These are phyloP conservation scores for Gila robusta DNA, from an alignment of 2,797 vertebrate genomes.

Conservation along the genomic window DNA sequence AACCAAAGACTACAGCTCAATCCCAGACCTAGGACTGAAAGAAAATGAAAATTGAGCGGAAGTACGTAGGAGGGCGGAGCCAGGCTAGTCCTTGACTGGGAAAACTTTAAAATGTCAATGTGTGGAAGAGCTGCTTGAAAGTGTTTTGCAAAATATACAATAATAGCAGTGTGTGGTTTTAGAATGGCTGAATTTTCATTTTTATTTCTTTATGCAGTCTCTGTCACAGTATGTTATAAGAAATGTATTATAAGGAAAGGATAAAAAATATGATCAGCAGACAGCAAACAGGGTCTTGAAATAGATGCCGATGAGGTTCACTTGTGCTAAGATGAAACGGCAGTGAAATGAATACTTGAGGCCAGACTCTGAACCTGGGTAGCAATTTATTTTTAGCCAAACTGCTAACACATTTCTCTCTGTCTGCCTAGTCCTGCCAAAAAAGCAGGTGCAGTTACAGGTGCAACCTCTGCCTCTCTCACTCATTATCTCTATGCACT, in stretches of 20 bases:
- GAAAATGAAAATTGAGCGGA: too few species aligned
- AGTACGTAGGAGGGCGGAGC: too few species aligned
- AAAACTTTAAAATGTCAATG: neutral
- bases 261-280: neutral
- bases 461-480: conserved; percentile 18
- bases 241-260: neutral
- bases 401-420: conserved; percentile 55
- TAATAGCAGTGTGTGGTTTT: neutral
- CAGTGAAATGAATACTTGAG: conserved; percentile 51
- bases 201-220: neutral
- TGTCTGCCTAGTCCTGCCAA: conserved; percentile 52
- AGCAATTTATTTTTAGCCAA: conserved; percentile 59
- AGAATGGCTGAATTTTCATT: neutral
- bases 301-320: neutral
- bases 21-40: too few species aligned
- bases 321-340: conserved; percentile 6
- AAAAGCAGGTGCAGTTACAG: conserved; percentile 50
- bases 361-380: conserved; percentile 51
- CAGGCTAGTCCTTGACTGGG: neutral
- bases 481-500: conserved; percentile 45
- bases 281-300: conserved; percentile 12
- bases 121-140: neutral
- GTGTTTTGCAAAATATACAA: neutral
- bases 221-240: neutral
- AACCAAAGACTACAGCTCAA: too few species aligned